Percentiles rank a stretch among this genome's conserved stretches.
Conservation (phyloP, 2,797 vertebrate species). For the Orestias chungarensis region DNA sequence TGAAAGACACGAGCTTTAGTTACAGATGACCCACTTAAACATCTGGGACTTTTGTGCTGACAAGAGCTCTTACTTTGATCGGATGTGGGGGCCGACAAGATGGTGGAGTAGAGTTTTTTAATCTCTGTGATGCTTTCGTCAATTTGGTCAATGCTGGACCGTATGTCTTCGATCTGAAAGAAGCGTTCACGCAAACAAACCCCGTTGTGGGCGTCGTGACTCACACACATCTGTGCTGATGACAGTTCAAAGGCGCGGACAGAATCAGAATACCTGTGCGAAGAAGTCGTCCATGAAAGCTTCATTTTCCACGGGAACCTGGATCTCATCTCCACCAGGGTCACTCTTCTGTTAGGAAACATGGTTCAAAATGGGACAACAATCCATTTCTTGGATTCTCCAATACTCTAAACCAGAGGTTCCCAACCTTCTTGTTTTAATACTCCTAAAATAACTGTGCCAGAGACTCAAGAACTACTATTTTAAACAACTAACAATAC, state of each 20-base stretch:
- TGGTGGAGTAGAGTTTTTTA: slow-evolving; percentile 92
- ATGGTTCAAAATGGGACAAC: neutral
- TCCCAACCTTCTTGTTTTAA: no score
- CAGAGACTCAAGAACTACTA: no score
- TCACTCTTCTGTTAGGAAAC: slow-evolving; percentile 81
- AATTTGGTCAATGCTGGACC: slow-evolving; percentile 91
- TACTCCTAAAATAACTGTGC: no score
- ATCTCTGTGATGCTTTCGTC: slow-evolving; percentile 88
- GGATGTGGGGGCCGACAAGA: slow-evolving; percentile 91
- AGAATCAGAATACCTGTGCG: slow-evolving; percentile 78
- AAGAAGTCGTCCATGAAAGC: slow-evolving; percentile 98
- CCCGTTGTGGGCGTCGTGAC: neutral
- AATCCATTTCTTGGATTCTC: neutral
- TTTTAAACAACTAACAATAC: no score
- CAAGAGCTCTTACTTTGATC: slow-evolving; percentile 86
- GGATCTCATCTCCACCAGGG: slow-evolving; percentile 82
- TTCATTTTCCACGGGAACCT: slow-evolving; percentile 87
- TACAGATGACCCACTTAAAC: neutral
- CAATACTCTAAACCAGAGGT: neutral
- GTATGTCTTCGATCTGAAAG: slow-evolving; percentile 89
- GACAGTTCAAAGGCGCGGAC: neutral
- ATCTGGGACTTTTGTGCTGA: neutral
- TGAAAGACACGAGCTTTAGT: neutral
- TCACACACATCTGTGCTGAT: neutral
- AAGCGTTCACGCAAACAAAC: neutral